Conservation (phyloP, 2,113 vertebrate species). For the Myiozetetes cayanensis region DNA sequence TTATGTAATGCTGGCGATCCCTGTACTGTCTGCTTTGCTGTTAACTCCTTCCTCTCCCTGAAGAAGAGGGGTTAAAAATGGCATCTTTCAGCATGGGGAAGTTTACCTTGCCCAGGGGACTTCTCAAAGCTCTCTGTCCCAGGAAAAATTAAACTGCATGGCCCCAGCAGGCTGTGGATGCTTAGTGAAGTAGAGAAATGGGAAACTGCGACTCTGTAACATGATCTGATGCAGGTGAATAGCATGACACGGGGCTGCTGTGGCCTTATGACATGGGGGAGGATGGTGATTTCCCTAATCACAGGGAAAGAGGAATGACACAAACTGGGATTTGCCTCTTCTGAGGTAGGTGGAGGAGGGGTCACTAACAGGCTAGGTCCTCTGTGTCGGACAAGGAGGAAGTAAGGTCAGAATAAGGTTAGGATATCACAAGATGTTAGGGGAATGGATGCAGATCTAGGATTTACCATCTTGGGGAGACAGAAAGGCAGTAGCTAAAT, state of each 20-base stretch:
- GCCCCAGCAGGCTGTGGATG: not conserved
- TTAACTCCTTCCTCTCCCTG: conserved; percentile 26
- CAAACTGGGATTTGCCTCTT: not conserved
- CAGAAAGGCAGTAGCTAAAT: not conserved
- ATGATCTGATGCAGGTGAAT: not conserved
- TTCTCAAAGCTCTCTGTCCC: not conserved
- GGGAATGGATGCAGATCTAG: not conserved
- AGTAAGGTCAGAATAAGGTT: not conserved
- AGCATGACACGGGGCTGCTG: not conserved
- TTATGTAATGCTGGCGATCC: conserved; percentile 34
- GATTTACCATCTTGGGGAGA: not conserved
- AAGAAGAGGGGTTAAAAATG: not conserved
- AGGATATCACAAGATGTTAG: not conserved
- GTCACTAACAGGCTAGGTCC: not conserved
- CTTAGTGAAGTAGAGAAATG: not conserved
- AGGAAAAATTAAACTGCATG: not conserved
- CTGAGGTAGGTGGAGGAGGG: not conserved
- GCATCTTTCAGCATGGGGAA: not conserved
- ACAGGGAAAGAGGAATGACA: not conserved
- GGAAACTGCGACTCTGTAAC: rapidly evolving
- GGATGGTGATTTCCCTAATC: not conserved
- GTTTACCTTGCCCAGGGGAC: not conserved
- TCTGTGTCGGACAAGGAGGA: not conserved
- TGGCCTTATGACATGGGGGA: not conserved
- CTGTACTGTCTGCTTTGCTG: not conserved